Conservation (phyloP, 2,888 invertebrate genomes). For the Drosophila nigritarsus region DNA sequence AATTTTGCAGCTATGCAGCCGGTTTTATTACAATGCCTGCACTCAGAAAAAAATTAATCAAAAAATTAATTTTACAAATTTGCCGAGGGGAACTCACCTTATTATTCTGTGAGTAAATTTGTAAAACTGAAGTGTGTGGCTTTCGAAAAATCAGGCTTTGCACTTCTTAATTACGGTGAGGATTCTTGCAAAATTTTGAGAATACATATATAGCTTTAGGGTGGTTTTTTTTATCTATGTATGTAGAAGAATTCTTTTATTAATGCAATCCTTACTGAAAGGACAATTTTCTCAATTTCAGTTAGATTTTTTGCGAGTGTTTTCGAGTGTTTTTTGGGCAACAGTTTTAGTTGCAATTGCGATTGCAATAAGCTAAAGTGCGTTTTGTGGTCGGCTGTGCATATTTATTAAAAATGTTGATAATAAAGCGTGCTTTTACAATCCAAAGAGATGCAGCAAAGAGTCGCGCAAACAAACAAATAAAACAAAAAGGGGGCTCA, state of each 20-base stretch:
- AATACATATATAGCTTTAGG: too few relatives aligned
- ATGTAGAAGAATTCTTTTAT: too few relatives aligned
- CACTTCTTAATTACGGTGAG: neutral
- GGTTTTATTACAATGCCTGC: neutral
- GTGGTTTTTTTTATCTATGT: too few relatives aligned
- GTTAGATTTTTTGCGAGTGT: neutral
- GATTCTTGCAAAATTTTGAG: neutral
- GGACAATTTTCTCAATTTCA: neutral
- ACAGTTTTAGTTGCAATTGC: conserved; percentile 62
- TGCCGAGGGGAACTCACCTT: neutral
- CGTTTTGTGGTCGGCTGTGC: conserved; percentile 64
- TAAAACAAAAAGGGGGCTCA: conserved; percentile 12
- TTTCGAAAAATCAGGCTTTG: neutral
- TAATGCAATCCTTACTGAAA: too few relatives aligned
- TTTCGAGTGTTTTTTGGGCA: neutral
- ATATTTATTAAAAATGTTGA: conserved; percentile 64
- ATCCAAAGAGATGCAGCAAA: conserved; percentile 8
- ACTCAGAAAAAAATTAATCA: neutral
- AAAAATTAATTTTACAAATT: neutral
- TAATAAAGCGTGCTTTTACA: conserved; percentile 36
- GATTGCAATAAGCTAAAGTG: conserved; percentile 74
- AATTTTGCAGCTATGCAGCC: conserved; percentile 8
- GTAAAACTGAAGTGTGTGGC: neutral
- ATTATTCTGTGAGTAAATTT: neutral
- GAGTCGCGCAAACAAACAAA: conserved; percentile 6